Evolutionary conservation across 2,797 vertebrate species (phyloP), one percentile per base, ranked within the genome.

Genomic region (Cyclopterus lumpus): DNA sequence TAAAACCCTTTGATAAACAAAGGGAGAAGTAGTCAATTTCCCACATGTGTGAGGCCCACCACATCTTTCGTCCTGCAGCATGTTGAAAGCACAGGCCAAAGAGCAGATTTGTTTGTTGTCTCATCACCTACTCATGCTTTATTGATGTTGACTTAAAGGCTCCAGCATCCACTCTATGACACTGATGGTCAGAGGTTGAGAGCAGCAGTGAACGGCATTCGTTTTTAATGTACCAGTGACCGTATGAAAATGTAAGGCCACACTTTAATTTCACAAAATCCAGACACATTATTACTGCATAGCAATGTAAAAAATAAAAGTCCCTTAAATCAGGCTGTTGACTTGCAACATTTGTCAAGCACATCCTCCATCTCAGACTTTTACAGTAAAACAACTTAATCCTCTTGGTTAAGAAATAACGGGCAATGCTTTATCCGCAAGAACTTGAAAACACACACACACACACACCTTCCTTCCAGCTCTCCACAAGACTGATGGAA

Each of bases 401-500:
- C 65, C 54, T 24, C 36, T 26, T 15, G 26, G 54, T 53, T 67
- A 46, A 84, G 71, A 73, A 78, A 63, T 74, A 75, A 82, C 30
- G 60, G 73, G 67, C 79, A 80, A 67, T 20, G 26, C 36, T 73
- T 62, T 22, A 70, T 53, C 54, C 26, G 64, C 64, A 28, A 80
- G 73, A 77, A 73, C 79, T 65, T 24, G 62, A 78, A 83, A 77
- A 73, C 83, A 38, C 12, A 24, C 32, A 32, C 42, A 34, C 44
- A 71, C 60, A 53, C 26, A 64, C 42, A 73, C 83, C 51, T 75
- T 67, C 73, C 80, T 87, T 75, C 75, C 82, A 87, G 86, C 88
- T 81, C 46, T 85, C 72, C 75, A 73, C 81, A 89, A 75, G 77
- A 87, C 89, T 94, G 90, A 94, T 93, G 87, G 92, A 94, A 94